Base-by-base conservation (phyloP, 2,888 invertebrate genomes). In the Prosapia bicincta region DNA sequence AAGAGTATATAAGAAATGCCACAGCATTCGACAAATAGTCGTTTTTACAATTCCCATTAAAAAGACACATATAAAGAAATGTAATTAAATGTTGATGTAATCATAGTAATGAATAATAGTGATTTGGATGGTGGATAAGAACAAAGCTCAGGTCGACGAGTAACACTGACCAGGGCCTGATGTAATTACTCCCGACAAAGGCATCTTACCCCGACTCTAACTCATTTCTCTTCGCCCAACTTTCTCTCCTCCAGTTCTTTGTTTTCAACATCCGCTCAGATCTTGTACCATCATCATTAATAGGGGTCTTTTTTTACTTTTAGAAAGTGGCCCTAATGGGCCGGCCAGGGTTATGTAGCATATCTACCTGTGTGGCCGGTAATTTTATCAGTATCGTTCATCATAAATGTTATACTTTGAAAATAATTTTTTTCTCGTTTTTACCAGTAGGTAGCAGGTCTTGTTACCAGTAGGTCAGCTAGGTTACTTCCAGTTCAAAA, bases 201-300 rank as follows among this genome's bases (percentile, higher is more conserved):
- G 54, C 20, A 20, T 20, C 9, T 20, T 54, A n/a, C 54, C 54
- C 38, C 38, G 38, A 15, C 13, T 13, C 2, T 2, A 13, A 20
- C 30, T 30, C 30, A 9, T 20, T 20, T 54, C 54, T 54, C 54
- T 54, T 54, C 54, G n/a, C 54, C 54, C 5, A 20, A 54, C 54
- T 54, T 54, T 54, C 54, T 54, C 54, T 54, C 54, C 3, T 54
- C 54, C 54, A 54, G 20, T 38, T 74, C 74, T 74, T 74, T 74
- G 74, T 74, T 69, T 71, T 69, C 74, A 30, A 67, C 74, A 38
- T 43, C 74, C 68, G 38, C 38, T 13, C 71, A 1, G 71, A 24
- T 43, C 43, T 13, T 13, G 32, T 38, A 25, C n/a, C n/a, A 32
- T 38, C 43, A 69, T 73, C 73, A 73, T 73, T 69, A 65, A 66